Conservation (phyloP, 2,888 invertebrate genomes). For the Synergus laeviventris region DNA sequence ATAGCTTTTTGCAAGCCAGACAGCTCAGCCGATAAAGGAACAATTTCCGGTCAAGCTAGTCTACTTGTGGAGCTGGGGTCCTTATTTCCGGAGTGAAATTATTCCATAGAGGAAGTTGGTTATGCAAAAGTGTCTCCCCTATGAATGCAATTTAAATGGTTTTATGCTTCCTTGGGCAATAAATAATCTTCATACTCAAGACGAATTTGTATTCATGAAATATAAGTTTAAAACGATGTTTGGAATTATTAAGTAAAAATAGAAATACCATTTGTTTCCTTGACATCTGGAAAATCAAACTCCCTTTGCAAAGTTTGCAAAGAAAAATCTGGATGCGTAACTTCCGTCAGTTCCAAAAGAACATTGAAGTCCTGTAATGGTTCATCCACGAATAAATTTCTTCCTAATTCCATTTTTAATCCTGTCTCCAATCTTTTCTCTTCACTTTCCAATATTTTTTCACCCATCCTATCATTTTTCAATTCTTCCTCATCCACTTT, state of each 20-base stretch:
- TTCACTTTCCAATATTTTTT: neutral
- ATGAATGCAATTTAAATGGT: neutral
- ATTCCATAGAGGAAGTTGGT: slow-evolving; percentile 55
- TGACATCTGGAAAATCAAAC: slow-evolving; percentile 22
- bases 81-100: slow-evolving; percentile 65
- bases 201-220: neutral
- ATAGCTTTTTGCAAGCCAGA: slow-evolving; percentile 42
- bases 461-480: neutral
- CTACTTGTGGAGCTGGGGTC: slow-evolving; percentile 51
- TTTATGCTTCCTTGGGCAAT: neutral
- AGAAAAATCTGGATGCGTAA: neutral
- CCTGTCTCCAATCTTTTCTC: neutral
- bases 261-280: slow-evolving; percentile 10
- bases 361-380: slow-evolving; percentile 24
- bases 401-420: neutral
- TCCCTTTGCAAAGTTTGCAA: neutral
- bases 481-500: slow-evolving; percentile 56
- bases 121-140: neutral
- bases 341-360: neutral
- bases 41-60: slow-evolving; percentile 59
- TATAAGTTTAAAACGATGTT: neutral
- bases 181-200: neutral
- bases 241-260: neutral
- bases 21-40: slow-evolving; percentile 56
- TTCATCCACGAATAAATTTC: slow-evolving; percentile 3